Conservation (phyloP, 2,888 invertebrate genomes). For the Clostera curtula region DNA sequence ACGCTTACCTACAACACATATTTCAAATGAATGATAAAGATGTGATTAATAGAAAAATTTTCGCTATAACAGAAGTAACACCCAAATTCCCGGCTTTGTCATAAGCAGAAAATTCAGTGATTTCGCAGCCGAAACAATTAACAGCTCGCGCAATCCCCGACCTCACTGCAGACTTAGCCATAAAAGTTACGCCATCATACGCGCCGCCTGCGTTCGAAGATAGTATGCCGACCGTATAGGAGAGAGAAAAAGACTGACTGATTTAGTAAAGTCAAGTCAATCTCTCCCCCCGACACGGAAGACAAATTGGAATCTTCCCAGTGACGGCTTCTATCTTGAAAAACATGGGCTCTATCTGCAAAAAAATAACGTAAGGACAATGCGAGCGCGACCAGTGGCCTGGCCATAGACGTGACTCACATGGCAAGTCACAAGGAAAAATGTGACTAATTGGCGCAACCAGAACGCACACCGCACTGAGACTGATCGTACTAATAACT, state of each 20-base stretch:
- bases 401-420: conserved; percentile 32
- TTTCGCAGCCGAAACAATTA: conserved; percentile 60
- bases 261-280: conserved; percentile 75
- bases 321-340: conserved; percentile 13
- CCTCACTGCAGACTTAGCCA: conserved; percentile 64
- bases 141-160: conserved; percentile 70
- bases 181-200: conserved; percentile 12
- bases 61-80: conserved; percentile 4
- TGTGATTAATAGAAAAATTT: conserved; percentile 13
- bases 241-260: conserved; percentile 89
- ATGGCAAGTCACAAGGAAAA: conserved; percentile 41
- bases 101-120: conserved; percentile 67
- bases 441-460: conserved; percentile 28
- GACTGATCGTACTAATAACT: conserved; percentile 19
- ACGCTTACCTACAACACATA: conserved; percentile 48
- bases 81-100: conserved; percentile 31
- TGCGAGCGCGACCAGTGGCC: conserved; percentile 20
- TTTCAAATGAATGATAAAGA: conserved; percentile 28
- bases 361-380: conserved; percentile 10
- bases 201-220: conserved; percentile 27
- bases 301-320: conserved; percentile 39
- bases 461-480: conserved; percentile 22
- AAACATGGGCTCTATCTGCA: conserved; percentile 15
- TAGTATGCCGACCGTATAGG: conserved; percentile 78
- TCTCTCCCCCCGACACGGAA: conserved; percentile 79